Conservation (phyloP, 2,113 vertebrate species). For the Rhineura floridana region DNA sequence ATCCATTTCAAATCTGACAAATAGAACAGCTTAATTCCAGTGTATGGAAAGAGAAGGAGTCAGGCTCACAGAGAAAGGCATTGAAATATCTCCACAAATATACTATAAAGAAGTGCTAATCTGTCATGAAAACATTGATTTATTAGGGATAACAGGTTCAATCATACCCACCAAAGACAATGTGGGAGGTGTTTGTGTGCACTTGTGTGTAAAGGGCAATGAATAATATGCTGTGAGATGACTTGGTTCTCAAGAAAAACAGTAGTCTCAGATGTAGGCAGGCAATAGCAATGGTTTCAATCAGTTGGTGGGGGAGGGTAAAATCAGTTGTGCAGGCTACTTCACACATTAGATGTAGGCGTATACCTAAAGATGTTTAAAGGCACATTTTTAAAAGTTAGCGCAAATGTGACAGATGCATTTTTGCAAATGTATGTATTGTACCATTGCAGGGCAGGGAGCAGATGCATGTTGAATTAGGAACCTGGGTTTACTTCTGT, state of each 20-base stretch:
- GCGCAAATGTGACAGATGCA: not conserved
- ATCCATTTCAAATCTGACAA: constrained; percentile 32
- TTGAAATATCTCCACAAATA: not conserved
- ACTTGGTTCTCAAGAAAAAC: constrained; percentile 20
- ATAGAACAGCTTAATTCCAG: not conserved
- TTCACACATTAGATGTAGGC: not conserved
- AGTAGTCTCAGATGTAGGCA: not conserved
- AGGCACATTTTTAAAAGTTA: not conserved
- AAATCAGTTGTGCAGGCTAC: not conserved
- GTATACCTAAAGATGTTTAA: not conserved
- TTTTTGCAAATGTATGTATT: not conserved
- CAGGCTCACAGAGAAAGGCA: not conserved
- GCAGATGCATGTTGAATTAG: not conserved
- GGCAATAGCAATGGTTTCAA: constrained; percentile 7
- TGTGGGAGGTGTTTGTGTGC: not conserved
- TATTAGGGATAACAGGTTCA: constrained; percentile 4
- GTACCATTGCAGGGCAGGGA: not conserved
- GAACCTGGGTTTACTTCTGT: not conserved
- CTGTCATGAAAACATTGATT: not conserved
- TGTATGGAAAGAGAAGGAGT: not conserved
- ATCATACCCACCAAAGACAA: not conserved
- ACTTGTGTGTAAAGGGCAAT: not conserved
- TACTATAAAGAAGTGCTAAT: not conserved
- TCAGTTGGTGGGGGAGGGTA: not conserved
- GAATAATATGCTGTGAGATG: not conserved